Base-by-base conservation (phyloP, 2,797 vertebrate genomes). In the Botia almorhae region DNA sequence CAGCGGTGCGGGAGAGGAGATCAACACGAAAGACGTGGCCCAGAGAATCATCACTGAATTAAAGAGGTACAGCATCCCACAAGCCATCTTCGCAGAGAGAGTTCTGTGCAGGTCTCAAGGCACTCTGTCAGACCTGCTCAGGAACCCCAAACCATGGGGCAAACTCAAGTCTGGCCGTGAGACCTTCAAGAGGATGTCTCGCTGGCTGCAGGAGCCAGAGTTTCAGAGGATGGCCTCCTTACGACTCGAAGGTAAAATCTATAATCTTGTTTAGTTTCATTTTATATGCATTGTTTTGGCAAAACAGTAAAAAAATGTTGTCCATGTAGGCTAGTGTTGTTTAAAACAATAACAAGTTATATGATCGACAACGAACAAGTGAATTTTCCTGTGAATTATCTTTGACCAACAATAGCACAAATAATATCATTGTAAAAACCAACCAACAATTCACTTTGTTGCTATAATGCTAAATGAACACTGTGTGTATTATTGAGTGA, bases 111-210 rank as follows among this genome's bases (percentile, higher is more conserved):
- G 95, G 85, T 96, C 95, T 67, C 95, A 96, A 89, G 95, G 95
- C 80, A 96, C 95, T 0, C 88, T 95, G 85, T 96, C 95, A 2
- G 95, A 96, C 90, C 95, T 96, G 85, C 93, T 96, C 87, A 92
- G 95, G 89, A 95, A 96, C 91, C 95, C 95, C 83, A 96, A 96
- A 85, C 95, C 95, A 76, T 95, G 95, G 95, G 93, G 93, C 87
- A 95, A 95, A 87, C 94, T 96, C 86, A 96, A 96, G 91, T 96
- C 95, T 0, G 95, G 95, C 84, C 92, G 95, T 8, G 95, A 96
- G 92, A 96, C 95, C 87, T 96, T 96, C 86, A 95, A 96, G 90
- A 93, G 94, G 87, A 96, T 96, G 95, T 94, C 93, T 90, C 90
- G 93, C 68, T 96, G 95, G 95, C 93, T 96, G 10, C 95, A 95